A percentile compares a stretch with the other conserved stretches of the same genome.
These are phyloP conservation scores for human DNA, from an alignment of 2,113 vertebrate species.

Conservation along the genomic window GRCh38 chr19:2836501-2837000, in stretches of 20 bases:
- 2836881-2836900: not conserved
- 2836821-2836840: not conserved
- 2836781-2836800: not conserved
- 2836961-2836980: not conserved
- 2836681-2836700: not conserved
- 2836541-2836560: not conserved
- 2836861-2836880: not conserved
- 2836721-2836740: not conserved
- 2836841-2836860: not conserved
- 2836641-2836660: not conserved
- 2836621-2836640: not conserved
- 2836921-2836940: no score
- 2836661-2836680: not conserved
- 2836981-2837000: not conserved
- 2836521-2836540: not conserved
- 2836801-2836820: not conserved
- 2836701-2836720: no score
- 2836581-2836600: not conserved
- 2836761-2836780: not conserved
- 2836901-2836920: not conserved
- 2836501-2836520: not conserved
- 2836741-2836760: not conserved
- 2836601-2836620: not conserved
- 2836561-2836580: not conserved
- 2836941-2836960: not conserved